phyloP scores from a whole-genome alignment of 2,888 invertebrate species.

The Sphinx pinastri region DNA sequence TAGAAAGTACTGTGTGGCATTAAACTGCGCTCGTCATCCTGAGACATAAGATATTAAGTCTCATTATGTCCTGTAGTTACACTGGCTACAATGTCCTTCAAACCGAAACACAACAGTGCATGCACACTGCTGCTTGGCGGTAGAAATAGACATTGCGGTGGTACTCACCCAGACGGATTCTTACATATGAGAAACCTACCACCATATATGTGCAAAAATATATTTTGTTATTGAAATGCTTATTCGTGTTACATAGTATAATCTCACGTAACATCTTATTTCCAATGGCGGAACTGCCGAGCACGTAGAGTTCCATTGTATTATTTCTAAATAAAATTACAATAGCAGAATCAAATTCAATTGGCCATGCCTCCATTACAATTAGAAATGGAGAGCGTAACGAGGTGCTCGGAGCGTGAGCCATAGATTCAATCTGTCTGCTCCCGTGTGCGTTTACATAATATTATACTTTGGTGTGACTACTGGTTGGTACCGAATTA shows the following conservation, averaged over 20 bases:
- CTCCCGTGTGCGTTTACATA: neutral
- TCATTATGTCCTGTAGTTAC: no score
- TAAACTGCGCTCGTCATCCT: no score
- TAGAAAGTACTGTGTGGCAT: no score
- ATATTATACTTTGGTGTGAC: no score
- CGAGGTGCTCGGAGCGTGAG: conserved; percentile 18
- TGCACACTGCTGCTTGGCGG: no score
- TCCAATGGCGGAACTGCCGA: conserved; percentile 7
- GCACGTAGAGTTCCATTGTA: conserved; percentile 10
- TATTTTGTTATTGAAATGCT: neutral
- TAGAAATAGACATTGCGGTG: no score
- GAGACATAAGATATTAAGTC: no score
- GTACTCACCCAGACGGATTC: no score
- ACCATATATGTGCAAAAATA: neutral
- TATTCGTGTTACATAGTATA: neutral
- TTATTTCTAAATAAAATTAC: conserved; percentile 9
- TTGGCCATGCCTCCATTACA: conserved; percentile 25
- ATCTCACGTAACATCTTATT: neutral
- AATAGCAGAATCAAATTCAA: conserved; percentile 17
- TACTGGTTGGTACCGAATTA: no score
- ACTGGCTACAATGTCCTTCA: no score
- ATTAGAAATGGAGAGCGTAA: conserved; percentile 32
- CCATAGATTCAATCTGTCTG: neutral
- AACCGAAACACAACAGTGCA: no score
- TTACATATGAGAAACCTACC: no score